phyloP scores from a whole-genome alignment of 1,140 invertebrate species.

The Drosophila busckii region DNA sequence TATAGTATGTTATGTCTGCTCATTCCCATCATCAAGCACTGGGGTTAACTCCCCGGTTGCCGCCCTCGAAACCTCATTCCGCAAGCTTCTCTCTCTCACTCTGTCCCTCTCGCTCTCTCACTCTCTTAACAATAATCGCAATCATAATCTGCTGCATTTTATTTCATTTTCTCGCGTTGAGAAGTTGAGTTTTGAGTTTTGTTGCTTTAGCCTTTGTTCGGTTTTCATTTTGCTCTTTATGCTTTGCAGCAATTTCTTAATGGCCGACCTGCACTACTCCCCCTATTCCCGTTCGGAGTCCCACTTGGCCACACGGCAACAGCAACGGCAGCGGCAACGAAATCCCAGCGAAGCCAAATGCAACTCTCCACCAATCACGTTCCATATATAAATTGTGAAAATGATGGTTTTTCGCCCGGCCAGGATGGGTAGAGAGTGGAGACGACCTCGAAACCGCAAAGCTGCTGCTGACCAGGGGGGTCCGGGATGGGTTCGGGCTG shows the following conservation, averaged over 20 bases:
- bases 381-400: constrained; percentile 78
- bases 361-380: constrained; percentile 68
- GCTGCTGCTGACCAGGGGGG: constrained; percentile 46
- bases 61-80: constrained; percentile 29
- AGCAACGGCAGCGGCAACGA: constrained; percentile 11
- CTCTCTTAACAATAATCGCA: constrained; percentile 58
- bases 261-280: constrained; percentile 48
- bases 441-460: constrained; percentile 60
- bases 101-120: neutral
- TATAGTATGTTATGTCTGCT: constrained; percentile 1
- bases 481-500: too few relatives aligned
- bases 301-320: neutral
- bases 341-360: too few relatives aligned
- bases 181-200: constrained; percentile 14
- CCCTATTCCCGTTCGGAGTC: neutral
- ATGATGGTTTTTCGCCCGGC: constrained; percentile 69
- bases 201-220: constrained; percentile 29
- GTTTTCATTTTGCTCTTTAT: constrained; percentile 73
- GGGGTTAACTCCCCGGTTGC: neutral
- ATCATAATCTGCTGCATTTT: constrained; percentile 77
- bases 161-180: constrained; percentile 73
- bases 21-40: constrained; percentile 43
- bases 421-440: neutral
- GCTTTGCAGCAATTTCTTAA: constrained; percentile 75
- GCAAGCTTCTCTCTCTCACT: constrained; percentile 20